phyloP scores from a whole-genome alignment of 2,888 invertebrate genomes.

The Diplazon laetatorius region DNA sequence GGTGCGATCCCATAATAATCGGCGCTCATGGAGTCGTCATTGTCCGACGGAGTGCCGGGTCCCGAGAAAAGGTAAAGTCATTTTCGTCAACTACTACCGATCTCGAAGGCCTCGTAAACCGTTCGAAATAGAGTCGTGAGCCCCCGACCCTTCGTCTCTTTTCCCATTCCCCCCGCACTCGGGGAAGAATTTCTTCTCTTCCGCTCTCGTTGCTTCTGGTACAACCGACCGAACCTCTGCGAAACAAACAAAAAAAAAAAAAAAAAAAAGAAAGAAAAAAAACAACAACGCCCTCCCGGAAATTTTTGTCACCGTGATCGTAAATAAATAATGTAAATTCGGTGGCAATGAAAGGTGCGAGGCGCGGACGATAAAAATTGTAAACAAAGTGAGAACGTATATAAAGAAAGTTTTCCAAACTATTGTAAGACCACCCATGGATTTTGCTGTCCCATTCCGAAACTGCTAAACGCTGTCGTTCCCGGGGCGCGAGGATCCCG shows the following conservation, averaged over 20 bases:
- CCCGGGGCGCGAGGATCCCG: no score
- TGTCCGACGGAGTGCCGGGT: constrained; percentile 48
- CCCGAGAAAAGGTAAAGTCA: constrained; percentile 23
- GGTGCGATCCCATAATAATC: constrained; percentile 57
- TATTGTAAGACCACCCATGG: constrained; percentile 47
- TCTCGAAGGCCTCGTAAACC: neutral
- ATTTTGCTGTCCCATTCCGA: constrained; percentile 40
- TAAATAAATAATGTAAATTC: constrained; percentile 69
- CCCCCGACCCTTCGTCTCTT: no score
- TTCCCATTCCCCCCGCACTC: no score
- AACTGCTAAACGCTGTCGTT: constrained; percentile 4
- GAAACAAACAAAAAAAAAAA: no score
- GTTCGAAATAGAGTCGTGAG: constrained; percentile 24
- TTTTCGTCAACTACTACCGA: no score
- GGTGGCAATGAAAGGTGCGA: constrained; percentile 3
- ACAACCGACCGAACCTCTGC: no score
- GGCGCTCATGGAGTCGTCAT: constrained; percentile 63
- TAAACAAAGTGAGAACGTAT: constrained; percentile 24
- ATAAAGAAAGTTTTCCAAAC: constrained; percentile 19
- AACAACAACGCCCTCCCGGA: no score
- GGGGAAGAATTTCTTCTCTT: constrained; percentile 15
- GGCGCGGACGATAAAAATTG: constrained; percentile 32
- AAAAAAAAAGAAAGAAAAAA: no score
- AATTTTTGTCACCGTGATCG: constrained; percentile 36
- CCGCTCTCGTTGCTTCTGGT: constrained; percentile 51